Base-by-base conservation (phyloP, 2,113 vertebrate genomes). In the Nasalis larvatus region DNA sequence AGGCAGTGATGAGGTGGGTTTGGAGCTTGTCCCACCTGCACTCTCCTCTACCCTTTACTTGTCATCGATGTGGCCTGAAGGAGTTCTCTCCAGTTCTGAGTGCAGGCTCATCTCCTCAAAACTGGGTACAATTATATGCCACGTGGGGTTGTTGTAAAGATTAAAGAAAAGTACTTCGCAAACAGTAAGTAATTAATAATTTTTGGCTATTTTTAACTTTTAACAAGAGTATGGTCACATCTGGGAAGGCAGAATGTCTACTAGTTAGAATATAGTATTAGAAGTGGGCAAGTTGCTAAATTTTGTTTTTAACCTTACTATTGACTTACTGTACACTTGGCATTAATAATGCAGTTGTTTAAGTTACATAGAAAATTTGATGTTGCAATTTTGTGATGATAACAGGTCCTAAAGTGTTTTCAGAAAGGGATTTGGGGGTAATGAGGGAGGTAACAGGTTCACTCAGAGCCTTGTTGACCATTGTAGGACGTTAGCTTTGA, bases 121-220 rank as follows among this genome's bases (percentile, higher is more conserved):
- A 63, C 40, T 20, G n/a, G 74, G 11, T 69, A 11, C 21, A 47
- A 42, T 40, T 25, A 49, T 47, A 54, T 11, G 4, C 47, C 13
- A 8, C 2, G 4, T 12, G 49, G 23, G 37, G 23, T 35, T 80
- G 16, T 63, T 54, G 42, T 58, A 35, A 94, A 52, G 35, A 63
- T 42, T 54, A 86, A 35, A 85, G n/a, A 71, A 63, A 42, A 63
- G 40, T 35, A 56, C 6, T 17, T 58, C 73, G 12, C 13, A 82
- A 85, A 52, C 40, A 58, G 76, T 52, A 63, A 32, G n/a, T 63
- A 84, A 71, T 68, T 78, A 81, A 58, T 47, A 63, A 73, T 40
- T 93, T 49, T 23, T 35, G 60, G 56, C 32, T 52, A 73, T 47
- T 95, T 95, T 73, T 32, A 82, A 76, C 71, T 86, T 92, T 94